These are phyloP conservation scores for Synanceia verrucosa DNA, from an alignment of 2,797 vertebrate genomes.

Conservation along the genomic window DNA sequence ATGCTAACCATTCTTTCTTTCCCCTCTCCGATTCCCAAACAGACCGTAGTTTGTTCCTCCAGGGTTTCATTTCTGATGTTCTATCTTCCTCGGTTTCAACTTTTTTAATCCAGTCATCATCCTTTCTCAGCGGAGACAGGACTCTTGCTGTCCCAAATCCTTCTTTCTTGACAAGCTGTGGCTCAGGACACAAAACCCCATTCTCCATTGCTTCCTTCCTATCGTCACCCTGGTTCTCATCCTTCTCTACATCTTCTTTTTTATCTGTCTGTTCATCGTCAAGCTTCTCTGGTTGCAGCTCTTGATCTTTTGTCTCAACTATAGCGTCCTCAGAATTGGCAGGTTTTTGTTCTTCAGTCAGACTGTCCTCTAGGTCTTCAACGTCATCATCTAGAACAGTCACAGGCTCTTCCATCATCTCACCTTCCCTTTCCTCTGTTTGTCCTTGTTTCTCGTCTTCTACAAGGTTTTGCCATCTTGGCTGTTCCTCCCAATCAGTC, in stretches of 20 bases:
- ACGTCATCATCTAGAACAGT: slow-evolving; percentile 69
- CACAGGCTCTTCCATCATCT: slow-evolving; percentile 62
- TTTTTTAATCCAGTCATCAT: slow-evolving; percentile 69
- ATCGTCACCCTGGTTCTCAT: not conserved
- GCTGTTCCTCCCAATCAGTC: not conserved
- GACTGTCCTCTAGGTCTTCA: slow-evolving; percentile 39
- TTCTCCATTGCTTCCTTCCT: slow-evolving; percentile 54
- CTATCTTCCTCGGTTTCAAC: slow-evolving; percentile 17
- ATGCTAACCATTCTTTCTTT: slow-evolving; percentile 39
- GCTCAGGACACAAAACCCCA: slow-evolving; percentile 43
- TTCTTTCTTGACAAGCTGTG: slow-evolving; percentile 23
- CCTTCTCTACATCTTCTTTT: not conserved
- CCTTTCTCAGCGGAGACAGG: slow-evolving; percentile 44
- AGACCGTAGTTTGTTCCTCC: slow-evolving; percentile 57
- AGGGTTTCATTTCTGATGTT: slow-evolving; percentile 36
- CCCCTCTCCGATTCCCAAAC: slow-evolving; percentile 22
- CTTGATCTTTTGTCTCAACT: not conserved
- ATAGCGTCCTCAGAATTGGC: not conserved
- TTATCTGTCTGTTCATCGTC: not conserved
- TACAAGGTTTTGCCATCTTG: not conserved
- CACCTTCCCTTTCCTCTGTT: slow-evolving; percentile 18
- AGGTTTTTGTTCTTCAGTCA: not conserved
- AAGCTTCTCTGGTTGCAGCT: not conserved
- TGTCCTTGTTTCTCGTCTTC: slow-evolving; percentile 3
- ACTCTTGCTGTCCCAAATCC: slow-evolving; percentile 18